Evolutionary conservation across 1,140 invertebrate species (phyloP).

Genomic region (Zaprionus capensis): DNA sequence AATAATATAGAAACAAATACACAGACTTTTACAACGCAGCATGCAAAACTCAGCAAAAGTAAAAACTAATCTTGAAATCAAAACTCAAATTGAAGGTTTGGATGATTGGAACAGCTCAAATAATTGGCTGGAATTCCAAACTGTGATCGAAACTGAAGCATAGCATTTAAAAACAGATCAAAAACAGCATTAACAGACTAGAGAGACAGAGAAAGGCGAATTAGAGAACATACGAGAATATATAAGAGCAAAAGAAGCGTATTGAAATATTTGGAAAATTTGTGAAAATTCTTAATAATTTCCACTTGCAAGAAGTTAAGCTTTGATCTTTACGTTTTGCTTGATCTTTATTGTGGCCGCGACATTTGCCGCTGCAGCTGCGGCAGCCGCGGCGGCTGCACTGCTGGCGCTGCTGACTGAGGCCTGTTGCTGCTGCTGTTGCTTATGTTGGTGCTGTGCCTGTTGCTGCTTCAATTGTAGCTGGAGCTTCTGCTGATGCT

Average conservation of each 20-base stretch:
- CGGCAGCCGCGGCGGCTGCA: slow-evolving; percentile 63
- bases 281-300: slow-evolving; percentile 13
- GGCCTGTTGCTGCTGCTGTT: slow-evolving; percentile 63
- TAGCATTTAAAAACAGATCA: slow-evolving; percentile 19
- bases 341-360: slow-evolving; percentile 83
- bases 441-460: slow-evolving; percentile 59
- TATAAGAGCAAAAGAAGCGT: slow-evolving; percentile 43
- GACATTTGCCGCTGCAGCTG: slow-evolving; percentile 73
- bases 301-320: slow-evolving; percentile 29
- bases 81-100: slow-evolving; percentile 62
- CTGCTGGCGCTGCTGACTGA: slow-evolving; percentile 49
- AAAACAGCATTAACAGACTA: slow-evolving; percentile 31
- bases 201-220: slow-evolving; percentile 17
- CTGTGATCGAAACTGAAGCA: slow-evolving; percentile 30
- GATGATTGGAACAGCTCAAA: slow-evolving; percentile 19
- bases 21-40: slow-evolving; percentile 59
- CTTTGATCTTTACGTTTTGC: slow-evolving; percentile 81
- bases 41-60: slow-evolving; percentile 73
- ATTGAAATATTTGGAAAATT: slow-evolving; percentile 21
- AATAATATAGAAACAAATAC: slow-evolving; percentile 34
- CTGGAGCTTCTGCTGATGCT: slow-evolving; percentile 65
- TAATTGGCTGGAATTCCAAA: slow-evolving; percentile 25
- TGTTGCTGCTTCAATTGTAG: slow-evolving; percentile 64
- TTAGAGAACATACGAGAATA: slow-evolving; percentile 48
- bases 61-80: slow-evolving; percentile 50